These are phyloP conservation scores for Mesoclemmys tuberculata DNA, from an alignment of 2,113 vertebrate species.

Conservation along the genomic window DNA sequence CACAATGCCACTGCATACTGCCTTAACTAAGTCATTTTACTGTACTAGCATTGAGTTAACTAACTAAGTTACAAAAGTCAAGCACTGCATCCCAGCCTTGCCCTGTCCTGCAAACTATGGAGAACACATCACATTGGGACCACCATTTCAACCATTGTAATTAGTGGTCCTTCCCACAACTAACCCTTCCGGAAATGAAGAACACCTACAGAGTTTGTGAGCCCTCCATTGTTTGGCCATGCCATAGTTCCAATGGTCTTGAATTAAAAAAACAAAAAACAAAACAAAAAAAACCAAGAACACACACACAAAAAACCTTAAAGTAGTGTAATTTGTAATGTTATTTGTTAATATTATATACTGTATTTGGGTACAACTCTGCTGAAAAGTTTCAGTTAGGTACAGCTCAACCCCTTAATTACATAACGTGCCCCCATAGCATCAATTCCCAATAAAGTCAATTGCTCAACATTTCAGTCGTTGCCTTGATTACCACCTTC, in stretches of 20 bases:
- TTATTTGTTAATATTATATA: neutral
- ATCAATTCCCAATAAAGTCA: neutral
- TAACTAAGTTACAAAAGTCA: neutral
- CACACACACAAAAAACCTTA: neutral
- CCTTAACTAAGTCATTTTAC: constrained; percentile 20
- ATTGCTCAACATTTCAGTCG: neutral
- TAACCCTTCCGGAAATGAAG: neutral
- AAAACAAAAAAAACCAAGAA: too few species aligned
- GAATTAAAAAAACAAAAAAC: neutral
- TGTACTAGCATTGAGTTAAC: constrained; percentile 1
- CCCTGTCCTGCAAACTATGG: neutral
- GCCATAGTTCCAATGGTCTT: neutral
- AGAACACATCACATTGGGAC: neutral
- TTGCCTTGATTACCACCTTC: neutral
- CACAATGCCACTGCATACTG: neutral
- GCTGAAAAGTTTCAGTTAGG: neutral
- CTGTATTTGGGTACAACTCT: neutral
- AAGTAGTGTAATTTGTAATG: neutral
- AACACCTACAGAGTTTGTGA: too few species aligned
- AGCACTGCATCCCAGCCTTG: neutral
- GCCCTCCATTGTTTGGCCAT: neutral
- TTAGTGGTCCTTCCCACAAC: neutral
- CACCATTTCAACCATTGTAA: neutral
- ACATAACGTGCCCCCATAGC: too few species aligned
- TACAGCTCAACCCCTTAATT: neutral